Conservation (phyloP, 2,113 vertebrate species). For the Melanerpes aurifrons region DNA sequence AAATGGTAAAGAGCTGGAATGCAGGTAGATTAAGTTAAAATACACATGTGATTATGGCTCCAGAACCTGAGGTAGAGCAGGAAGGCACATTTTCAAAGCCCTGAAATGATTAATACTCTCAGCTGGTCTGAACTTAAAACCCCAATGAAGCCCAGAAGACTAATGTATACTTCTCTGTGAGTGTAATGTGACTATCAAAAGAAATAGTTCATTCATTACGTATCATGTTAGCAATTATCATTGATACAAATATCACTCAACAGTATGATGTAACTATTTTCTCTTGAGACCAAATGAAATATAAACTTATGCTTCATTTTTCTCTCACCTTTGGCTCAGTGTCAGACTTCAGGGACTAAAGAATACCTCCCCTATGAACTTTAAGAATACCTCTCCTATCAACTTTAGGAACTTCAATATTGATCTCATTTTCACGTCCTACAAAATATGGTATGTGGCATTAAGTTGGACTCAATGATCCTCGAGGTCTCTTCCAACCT, state of each 20-base stretch:
- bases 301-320: background rate
- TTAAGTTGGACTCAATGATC: no score
- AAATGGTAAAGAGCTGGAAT: rapidly evolving
- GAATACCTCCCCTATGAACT: background rate
- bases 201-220: background rate
- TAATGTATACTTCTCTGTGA: background rate
- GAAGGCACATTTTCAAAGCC: background rate
- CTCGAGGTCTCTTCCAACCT: no score
- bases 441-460: background rate
- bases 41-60: background rate
- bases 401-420: background rate
- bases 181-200: background rate
- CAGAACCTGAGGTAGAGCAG: background rate
- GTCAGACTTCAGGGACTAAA: background rate
- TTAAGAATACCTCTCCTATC: background rate
- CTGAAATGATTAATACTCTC: background rate
- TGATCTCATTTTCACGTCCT: background rate
- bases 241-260: background rate
- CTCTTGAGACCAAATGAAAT: background rate
- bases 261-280: background rate
- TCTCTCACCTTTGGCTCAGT: background rate
- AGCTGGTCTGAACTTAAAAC: background rate
- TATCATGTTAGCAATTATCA: background rate
- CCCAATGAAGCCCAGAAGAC: background rate
- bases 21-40: background rate